Evolutionary conservation across 53 echinoderm and acorn worm species (phyloP), one percentile per base, ranked within the genome.

Genomic region (Glandiceps talaboti): DNA sequence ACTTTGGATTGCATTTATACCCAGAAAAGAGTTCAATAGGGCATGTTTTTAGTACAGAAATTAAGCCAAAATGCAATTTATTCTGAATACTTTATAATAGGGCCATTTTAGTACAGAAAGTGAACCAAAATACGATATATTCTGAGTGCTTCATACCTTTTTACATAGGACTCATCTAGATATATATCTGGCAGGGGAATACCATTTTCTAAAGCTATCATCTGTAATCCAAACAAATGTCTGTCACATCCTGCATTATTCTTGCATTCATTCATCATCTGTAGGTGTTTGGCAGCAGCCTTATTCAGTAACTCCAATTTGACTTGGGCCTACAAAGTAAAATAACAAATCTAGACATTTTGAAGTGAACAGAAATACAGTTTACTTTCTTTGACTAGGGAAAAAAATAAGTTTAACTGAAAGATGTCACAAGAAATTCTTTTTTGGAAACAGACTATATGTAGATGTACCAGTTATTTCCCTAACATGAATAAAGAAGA

Each of bases 181-280:
- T 88, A 95, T 33, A 95, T 82, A 14, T 85, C 92, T 30, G 92
- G 96, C 28, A 82, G 81, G 28, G 91, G 88, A 25, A 87, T 30
- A 31, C 92, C 90, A 28, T 77, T 73, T 64, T 95, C 96, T 45
- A 83, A 45, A 20, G 92, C 90, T 33, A 84, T 74, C n/a, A 82
- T 82, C 30, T 88, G 83, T 27, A 92, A 76, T 0, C 96, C 92
- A 31, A 95, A 80, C 0, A 95, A 86, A 76, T 95, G 96, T 1
- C 96, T 45, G 74, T 95, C 96, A 76, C 88, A 87, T 14, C 96
- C 96, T 26, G 88, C 78, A 26, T 86, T 92, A 30, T 75, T 77
- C 74, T 72, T 75, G 0, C 90, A 88, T 29, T 92, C 92, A 1
- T 80, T 33, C 90, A 96, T 87, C 73, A 92, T 75, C 27, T 76